These are phyloP conservation scores for Erethizon dorsatum DNA, from an alignment of 2,797 vertebrate genomes.

Conservation along the genomic window DNA sequence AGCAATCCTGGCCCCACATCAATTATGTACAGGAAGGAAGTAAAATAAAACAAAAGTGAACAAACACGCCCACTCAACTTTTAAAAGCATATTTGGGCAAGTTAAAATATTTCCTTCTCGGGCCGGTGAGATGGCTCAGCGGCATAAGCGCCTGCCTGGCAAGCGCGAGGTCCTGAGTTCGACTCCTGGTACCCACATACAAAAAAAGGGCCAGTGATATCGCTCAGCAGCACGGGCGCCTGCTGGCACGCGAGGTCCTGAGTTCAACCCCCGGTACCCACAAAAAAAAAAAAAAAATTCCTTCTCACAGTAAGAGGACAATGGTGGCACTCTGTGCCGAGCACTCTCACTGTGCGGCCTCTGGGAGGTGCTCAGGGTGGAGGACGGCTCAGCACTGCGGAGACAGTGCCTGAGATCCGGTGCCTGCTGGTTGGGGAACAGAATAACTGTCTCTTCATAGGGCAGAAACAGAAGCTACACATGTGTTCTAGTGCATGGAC, in stretches of 20 bases:
- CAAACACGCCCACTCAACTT: not conserved
- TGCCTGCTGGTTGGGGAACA: not conserved
- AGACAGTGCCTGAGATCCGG: rapidly evolving
- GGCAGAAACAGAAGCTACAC: not conserved
- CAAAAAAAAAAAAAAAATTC: not conserved
- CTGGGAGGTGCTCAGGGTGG: not conserved
- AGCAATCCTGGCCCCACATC: not conserved
- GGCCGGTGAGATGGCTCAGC: no score
- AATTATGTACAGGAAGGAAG: not conserved
- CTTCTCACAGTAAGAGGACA: not conserved
- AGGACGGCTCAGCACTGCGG: not conserved
- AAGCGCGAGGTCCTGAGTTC: no score
- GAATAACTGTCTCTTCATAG: not conserved
- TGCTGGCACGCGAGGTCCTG: no score
- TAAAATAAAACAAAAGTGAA: not conserved
- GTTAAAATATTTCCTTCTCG: not conserved
- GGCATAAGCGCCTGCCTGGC: no score
- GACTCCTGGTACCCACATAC: no score
- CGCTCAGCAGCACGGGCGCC: no score
- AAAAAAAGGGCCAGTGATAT: no score
- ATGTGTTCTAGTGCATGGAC: not conserved
- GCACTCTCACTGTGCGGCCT: not conserved
- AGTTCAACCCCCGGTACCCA: no score
- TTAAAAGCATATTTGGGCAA: not conserved
- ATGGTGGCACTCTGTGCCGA: no score